These are phyloP conservation scores for Petrolisthes cinctipes DNA, from an alignment of 2,888 invertebrate species.

Conservation along the genomic window DNA sequence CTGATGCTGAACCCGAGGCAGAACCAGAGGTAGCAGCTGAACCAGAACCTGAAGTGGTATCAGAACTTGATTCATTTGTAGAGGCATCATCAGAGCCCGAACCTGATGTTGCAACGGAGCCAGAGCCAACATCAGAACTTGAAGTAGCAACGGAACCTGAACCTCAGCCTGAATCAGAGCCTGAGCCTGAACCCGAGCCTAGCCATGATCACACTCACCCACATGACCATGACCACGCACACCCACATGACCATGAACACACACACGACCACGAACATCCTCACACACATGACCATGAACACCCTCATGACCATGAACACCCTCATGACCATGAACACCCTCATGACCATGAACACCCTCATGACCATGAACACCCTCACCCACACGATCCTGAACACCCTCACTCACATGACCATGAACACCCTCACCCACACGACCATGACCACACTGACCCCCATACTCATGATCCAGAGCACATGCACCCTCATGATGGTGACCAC, in stretches of 20 bases:
- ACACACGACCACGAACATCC: constrained; percentile 24
- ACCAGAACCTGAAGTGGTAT: constrained; percentile 4
- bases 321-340: not conserved
- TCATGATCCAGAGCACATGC: not conserved
- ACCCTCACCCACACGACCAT: not conserved
- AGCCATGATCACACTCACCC: not conserved
- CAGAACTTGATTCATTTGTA: constrained; percentile 19
- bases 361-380: not conserved
- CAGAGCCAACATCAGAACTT: not conserved
- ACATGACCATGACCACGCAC: not conserved
- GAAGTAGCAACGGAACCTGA: constrained; percentile 3
- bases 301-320: not conserved
- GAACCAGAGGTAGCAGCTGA: constrained; percentile 14
- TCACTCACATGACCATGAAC: not conserved
- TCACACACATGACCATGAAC: constrained; percentile 4
- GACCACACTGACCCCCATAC: not conserved
- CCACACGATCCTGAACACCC: not conserved
- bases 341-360: not conserved
- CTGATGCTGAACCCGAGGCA: constrained; percentile 35
- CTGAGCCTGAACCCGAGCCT: not conserved
- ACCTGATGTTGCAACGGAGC: constrained; percentile 4
- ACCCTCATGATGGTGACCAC: not conserved
- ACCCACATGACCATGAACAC: constrained; percentile 13
- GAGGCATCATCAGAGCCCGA: not conserved
- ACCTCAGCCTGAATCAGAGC: constrained; percentile 5